These are phyloP conservation scores for Gymnogyps californianus DNA, from an alignment of 2,113 vertebrate species.

Conservation along the genomic window DNA sequence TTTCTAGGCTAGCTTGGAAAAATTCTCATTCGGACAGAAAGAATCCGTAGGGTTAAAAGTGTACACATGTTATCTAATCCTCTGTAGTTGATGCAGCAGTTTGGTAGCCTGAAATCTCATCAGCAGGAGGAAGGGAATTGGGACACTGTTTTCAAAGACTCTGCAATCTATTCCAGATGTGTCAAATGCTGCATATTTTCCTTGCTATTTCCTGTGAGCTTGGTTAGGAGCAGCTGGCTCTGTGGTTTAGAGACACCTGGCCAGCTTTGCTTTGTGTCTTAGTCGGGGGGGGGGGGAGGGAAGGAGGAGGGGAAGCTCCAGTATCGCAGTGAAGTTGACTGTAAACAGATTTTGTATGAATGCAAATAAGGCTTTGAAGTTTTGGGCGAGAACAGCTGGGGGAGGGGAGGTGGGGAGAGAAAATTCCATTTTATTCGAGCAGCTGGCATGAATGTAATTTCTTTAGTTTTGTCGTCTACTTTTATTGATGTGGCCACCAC, in stretches of 20 bases:
- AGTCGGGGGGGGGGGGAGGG: not conserved
- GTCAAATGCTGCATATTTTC: constrained; percentile 46
- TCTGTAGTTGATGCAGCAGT: constrained; percentile 20
- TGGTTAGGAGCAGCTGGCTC: constrained; percentile 51
- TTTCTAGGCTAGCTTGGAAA: not conserved
- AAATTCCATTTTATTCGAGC: not conserved
- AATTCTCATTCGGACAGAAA: not conserved
- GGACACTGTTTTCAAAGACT: constrained; percentile 57
- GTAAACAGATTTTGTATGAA: constrained; percentile 44
- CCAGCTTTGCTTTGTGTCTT: constrained; percentile 53
- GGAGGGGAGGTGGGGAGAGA: not conserved
- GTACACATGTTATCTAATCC: not conserved
- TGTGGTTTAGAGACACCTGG: constrained; percentile 52
- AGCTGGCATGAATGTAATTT: not conserved
- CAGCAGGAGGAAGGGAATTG: constrained; percentile 34
- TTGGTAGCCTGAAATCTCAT: constrained; percentile 62
- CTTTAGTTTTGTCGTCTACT: not conserved
- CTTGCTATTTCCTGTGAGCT: constrained; percentile 67
- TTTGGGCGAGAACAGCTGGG: not conserved
- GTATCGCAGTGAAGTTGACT: not conserved
- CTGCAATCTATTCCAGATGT: constrained; percentile 57
- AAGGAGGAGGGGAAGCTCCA: not conserved
- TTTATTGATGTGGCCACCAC: not conserved
- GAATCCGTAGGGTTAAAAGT: constrained; percentile 21
- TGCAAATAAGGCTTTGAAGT: constrained; percentile 16